Conservation (phyloP, 2,797 vertebrate species). For the Pampus argenteus region DNA sequence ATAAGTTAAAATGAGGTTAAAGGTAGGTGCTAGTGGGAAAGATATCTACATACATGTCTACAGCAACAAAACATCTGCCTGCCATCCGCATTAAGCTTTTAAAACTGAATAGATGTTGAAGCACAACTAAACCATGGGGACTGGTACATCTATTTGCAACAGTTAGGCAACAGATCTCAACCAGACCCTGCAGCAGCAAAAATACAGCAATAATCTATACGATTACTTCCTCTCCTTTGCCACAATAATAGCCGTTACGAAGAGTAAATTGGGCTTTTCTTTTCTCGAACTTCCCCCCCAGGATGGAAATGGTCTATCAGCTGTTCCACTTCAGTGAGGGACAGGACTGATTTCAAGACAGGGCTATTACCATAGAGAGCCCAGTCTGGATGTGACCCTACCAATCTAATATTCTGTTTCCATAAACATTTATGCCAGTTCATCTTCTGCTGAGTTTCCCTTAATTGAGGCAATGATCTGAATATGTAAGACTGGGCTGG, state of each 20-base stretch:
- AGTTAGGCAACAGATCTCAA: constrained; percentile 50
- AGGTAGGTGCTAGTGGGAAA: neutral
- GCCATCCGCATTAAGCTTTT: constrained; percentile 24
- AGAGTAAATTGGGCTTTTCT: constrained; percentile 85
- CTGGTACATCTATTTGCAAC: constrained; percentile 59
- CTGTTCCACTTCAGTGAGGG: constrained; percentile 85
- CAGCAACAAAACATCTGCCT: neutral
- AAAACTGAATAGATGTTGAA: constrained; percentile 19
- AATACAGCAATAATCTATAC: constrained; percentile 73
- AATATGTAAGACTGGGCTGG: constrained; percentile 85
- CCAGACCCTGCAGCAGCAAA: constrained; percentile 54
- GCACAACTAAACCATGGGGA: constrained; percentile 36
- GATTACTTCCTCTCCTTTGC: constrained; percentile 78
- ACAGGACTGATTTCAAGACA: constrained; percentile 88
- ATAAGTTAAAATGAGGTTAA: neutral
- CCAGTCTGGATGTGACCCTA: constrained; percentile 82
- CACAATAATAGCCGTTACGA: constrained; percentile 80
- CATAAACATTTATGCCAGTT: constrained; percentile 89
- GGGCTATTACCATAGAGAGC: constrained; percentile 86
- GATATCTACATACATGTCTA: neutral
- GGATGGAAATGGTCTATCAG: constrained; percentile 83
- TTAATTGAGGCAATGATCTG: constrained; percentile 89
- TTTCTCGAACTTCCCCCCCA: constrained; percentile 81
- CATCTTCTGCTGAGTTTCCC: constrained; percentile 86
- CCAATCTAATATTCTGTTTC: constrained; percentile 88